Conservation (phyloP, 2,113 vertebrate genomes). For the Indicator maculatus region DNA sequence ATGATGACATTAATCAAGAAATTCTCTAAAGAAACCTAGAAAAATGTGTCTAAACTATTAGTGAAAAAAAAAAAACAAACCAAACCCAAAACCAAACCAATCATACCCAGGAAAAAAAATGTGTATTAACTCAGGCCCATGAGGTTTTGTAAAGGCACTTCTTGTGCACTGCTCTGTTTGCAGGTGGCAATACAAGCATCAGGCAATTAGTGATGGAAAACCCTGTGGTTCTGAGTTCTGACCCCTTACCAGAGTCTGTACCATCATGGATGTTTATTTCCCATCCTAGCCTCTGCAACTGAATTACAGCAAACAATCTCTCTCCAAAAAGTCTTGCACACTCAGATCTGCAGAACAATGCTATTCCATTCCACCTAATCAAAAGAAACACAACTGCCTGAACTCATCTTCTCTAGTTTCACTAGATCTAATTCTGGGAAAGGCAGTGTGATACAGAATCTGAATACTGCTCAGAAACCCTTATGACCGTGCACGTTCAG, state of each 20-base stretch:
- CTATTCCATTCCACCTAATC: not conserved
- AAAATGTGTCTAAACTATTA: not conserved
- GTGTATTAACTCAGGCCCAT: not conserved
- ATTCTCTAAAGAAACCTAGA: not conserved
- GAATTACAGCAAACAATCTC: not conserved
- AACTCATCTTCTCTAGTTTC: not conserved
- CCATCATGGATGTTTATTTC: not conserved
- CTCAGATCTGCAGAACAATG: not conserved
- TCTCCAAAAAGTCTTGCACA: not conserved
- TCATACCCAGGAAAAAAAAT: too few species aligned
- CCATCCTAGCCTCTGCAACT: not conserved
- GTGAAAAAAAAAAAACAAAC: not conserved
- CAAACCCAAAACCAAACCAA: not conserved
- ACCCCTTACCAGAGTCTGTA: not conserved
- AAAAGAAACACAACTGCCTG: not conserved
- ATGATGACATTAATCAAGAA: not conserved
- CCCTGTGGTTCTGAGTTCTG: not conserved
- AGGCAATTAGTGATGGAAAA: not conserved
- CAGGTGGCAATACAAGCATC: not conserved
- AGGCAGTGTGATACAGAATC: not conserved
- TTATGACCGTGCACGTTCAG: not conserved
- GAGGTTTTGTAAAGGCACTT: not conserved
- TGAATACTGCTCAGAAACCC: not conserved
- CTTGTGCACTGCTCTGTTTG: not conserved
- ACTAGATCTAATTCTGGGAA: not conserved